A percentile compares a stretch with the other conserved stretches of the same genome.
phyloP scores from a whole-genome alignment of 2,797 vertebrate species.

The Uromys caudimaculatus region DNA sequence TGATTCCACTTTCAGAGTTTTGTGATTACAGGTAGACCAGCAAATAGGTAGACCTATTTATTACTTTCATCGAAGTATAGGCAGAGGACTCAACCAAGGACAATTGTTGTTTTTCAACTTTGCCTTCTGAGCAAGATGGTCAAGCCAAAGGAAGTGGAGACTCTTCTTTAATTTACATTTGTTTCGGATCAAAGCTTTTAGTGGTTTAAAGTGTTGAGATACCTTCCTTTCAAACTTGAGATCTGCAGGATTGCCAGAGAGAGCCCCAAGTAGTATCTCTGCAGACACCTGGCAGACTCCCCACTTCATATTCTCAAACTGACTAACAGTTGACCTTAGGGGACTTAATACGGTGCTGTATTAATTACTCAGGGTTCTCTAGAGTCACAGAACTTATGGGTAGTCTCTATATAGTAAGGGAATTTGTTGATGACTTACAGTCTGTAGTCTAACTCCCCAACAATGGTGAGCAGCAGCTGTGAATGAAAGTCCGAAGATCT shows the following conservation, averaged over 20 bases:
- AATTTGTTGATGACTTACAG: no score
- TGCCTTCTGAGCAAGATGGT: slow-evolving; percentile 19
- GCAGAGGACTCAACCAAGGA: neutral
- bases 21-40: neutral
- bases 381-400: no score
- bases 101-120: slow-evolving; percentile 24
- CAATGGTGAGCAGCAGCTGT: no score
- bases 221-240: slow-evolving; percentile 19
- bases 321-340: neutral
- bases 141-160: neutral
- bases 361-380: no score
- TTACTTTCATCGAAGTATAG: slow-evolving; percentile 27
- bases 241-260: neutral
- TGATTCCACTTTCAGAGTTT: neutral
- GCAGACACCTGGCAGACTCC: neutral
- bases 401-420: no score
- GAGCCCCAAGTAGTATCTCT: neutral
- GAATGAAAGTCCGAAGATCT: no score
- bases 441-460: no score
- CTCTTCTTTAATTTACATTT: slow-evolving; percentile 44
- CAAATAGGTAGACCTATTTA: neutral
- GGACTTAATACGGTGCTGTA: neutral
- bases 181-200: slow-evolving; percentile 14
- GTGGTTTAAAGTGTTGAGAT: neutral
- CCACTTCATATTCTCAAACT: slow-evolving; percentile 34